These are phyloP conservation scores for Athalia rosae DNA, from an alignment of 2,888 invertebrate species.

Conservation along the genomic window DNA sequence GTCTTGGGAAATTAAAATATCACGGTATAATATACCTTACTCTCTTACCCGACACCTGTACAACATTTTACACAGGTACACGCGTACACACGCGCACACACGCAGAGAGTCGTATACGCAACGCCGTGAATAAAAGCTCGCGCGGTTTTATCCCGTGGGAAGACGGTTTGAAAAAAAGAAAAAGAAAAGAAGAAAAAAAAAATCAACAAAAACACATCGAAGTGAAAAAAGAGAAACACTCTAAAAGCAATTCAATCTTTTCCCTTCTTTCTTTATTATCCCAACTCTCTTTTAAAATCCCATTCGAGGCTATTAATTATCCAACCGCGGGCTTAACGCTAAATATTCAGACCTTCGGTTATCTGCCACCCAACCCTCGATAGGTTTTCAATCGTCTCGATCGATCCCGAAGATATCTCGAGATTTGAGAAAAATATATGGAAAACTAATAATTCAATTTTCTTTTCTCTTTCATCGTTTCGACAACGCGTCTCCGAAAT, in stretches of 20 bases:
- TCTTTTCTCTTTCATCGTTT: too few species aligned
- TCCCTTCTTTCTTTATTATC: background rate
- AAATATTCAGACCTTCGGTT: too few species aligned
- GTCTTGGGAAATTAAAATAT: constrained; percentile 44
- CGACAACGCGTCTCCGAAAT: too few species aligned
- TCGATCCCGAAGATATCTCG: too few species aligned
- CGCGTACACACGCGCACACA: background rate
- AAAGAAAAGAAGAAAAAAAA: background rate
- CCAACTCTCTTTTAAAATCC: background rate
- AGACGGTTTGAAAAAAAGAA: background rate
- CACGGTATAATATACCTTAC: constrained; percentile 24
- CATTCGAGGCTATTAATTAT: background rate
- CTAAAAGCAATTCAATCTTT: constrained; percentile 39
- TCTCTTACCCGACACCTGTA: background rate
- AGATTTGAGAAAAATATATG: too few species aligned
- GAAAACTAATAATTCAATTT: too few species aligned
- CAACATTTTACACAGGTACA: background rate
- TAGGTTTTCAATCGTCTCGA: too few species aligned
- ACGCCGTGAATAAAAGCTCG: background rate
- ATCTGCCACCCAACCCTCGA: too few species aligned
- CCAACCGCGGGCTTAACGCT: background rate
- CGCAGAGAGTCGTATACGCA: too few species aligned
- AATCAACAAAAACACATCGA: too few species aligned
- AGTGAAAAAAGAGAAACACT: constrained; percentile 24
- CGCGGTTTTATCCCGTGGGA: constrained; percentile 21